Percentiles rank a stretch among this genome's conserved stretches.
These are phyloP conservation scores for Neofelis nebulosa DNA, from an alignment of 2,113 vertebrate genomes.

Conservation along the genomic window DNA sequence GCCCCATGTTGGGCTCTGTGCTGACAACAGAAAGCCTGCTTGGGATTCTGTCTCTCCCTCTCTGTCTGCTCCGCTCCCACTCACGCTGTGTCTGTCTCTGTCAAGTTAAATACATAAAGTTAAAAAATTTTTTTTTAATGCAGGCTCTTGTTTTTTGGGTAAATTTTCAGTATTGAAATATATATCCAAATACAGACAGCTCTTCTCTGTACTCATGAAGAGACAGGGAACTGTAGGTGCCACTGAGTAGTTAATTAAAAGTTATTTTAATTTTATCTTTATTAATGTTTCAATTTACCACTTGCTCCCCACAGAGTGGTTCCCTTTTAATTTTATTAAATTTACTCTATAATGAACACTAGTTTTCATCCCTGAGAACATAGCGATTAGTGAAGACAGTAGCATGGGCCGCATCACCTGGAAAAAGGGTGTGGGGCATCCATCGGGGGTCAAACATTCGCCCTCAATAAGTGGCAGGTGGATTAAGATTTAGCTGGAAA, in stretches of 20 bases:
- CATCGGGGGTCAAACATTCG: not conserved
- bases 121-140: too few relatives aligned
- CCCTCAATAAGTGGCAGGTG: not conserved
- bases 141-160: not conserved
- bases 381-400: not conserved
- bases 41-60: too few relatives aligned
- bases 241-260: not conserved
- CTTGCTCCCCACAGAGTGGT: not conserved
- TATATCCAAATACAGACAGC: not conserved
- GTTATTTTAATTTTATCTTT: not conserved
- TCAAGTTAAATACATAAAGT: too few relatives aligned
- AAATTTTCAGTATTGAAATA: not conserved
- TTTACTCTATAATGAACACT: not conserved
- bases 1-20: too few relatives aligned
- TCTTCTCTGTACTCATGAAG: not conserved
- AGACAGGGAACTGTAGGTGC: not conserved
- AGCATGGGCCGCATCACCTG: not conserved
- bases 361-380: not conserved
- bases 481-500: not conserved
- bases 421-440: not conserved
- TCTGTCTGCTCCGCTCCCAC: too few relatives aligned
- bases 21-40: too few relatives aligned
- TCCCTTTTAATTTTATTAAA: not conserved
- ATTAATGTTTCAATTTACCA: not conserved
- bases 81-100: too few relatives aligned